Conservation (phyloP, 1,140 invertebrate genomes). For the Holcopasites calliopsidis region DNA sequence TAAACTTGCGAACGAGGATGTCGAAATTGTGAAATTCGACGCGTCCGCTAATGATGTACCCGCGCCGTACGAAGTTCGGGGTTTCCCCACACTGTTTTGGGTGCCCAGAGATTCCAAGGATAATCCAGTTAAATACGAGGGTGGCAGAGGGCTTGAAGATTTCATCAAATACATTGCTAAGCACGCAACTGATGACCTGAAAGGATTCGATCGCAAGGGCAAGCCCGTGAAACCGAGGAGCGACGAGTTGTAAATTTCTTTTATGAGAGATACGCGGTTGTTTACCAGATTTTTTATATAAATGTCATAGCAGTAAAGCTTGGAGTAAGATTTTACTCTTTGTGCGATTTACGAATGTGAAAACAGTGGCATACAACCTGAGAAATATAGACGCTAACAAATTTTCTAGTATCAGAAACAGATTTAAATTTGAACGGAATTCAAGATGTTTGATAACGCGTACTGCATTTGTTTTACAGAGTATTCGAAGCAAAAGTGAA, state of each 20-base stretch:
- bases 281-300: conserved; percentile 34
- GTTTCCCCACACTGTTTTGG: conserved; percentile 99
- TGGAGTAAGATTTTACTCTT: conserved; percentile 35
- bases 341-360: conserved; percentile 17
- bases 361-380: background rate
- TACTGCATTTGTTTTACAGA: conserved; percentile 23
- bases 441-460: background rate
- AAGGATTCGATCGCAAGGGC: conserved; percentile 93
- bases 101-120: conserved; percentile 91
- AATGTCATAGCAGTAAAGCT: background rate
- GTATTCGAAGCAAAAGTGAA: conserved; percentile 30
- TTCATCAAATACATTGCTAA: conserved; percentile 98
- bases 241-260: conserved; percentile 83
- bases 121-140: conserved; percentile 95
- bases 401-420: conserved; percentile 22
- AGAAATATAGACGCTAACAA: conserved; percentile 23
- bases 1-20: conserved; percentile 93
- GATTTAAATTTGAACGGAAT: conserved; percentile 23
- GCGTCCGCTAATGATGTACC: conserved; percentile 99
- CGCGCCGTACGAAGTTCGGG: conserved; percentile 93
- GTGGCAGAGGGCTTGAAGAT: conserved; percentile 96
- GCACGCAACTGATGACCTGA: conserved; percentile 93
- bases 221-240: conserved; percentile 86
- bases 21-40: conserved; percentile 98
- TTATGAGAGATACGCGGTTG: conserved; percentile 2